Evolutionary conservation across 2,113 vertebrate species (phyloP).

Genomic region (Calyptomena viridis): DNA sequence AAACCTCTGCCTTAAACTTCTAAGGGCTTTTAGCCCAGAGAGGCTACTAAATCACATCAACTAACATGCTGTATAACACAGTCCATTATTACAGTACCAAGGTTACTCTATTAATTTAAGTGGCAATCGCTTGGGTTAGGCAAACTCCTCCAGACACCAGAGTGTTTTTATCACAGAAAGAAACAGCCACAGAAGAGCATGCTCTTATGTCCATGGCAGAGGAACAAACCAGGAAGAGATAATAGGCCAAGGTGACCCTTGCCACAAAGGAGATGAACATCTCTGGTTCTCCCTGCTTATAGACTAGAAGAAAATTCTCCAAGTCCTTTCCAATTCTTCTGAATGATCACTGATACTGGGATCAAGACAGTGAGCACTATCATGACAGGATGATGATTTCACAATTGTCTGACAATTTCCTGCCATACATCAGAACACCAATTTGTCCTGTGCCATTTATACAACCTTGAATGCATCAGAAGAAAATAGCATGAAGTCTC

Average conservation of each 20-base stretch:
- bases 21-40: neutral
- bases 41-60: conserved; percentile 8
- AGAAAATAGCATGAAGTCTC: neutral
- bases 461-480: neutral
- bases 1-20: conserved; percentile 5
- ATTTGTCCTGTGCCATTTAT: neutral
- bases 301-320: neutral
- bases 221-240: neutral
- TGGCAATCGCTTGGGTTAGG: neutral
- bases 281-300: neutral
- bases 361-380: neutral
- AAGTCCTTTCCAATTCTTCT: neutral
- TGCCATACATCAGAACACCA: neutral
- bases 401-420: neutral
- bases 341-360: neutral
- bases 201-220: neutral
- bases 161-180: neutral
- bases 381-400: neutral
- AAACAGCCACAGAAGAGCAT: neutral
- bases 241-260: neutral
- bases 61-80: neutral
- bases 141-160: neutral
- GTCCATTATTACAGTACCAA: neutral
- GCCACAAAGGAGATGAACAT: neutral
- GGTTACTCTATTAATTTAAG: conserved; percentile 27